Conservation (phyloP, 2,113 vertebrate genomes). For the Mesoclemmys tuberculata region DNA sequence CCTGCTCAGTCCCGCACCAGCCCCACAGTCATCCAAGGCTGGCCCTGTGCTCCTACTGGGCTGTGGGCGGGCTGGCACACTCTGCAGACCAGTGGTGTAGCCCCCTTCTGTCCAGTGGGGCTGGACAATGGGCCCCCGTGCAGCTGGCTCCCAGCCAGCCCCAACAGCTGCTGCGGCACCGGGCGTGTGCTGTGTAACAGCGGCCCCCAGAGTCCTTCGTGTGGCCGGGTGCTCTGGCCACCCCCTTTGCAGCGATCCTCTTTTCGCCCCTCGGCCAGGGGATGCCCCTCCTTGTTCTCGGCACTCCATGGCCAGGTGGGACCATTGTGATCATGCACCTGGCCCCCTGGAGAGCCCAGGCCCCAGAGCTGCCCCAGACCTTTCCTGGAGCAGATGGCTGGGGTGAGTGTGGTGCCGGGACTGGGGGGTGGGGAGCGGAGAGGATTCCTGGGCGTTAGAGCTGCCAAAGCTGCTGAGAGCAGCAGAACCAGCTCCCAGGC, state of each 20-base stretch:
- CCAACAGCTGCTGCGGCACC: no score
- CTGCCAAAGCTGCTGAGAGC: slow-evolving; percentile 70
- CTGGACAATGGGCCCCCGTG: not conserved
- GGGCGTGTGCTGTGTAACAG: not conserved
- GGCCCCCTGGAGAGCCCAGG: not conserved
- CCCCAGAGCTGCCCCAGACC: not conserved
- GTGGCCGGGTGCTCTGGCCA: not conserved
- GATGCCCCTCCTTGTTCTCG: not conserved
- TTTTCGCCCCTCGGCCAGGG: not conserved
- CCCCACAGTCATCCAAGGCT: no score
- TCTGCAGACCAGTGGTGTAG: no score
- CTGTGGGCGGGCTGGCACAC: no score
- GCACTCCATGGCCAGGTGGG: no score
- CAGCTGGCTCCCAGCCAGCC: not conserved
- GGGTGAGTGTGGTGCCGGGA: not conserved
- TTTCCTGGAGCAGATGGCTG: not conserved
- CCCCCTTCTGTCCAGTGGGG: not conserved
- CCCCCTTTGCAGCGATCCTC: not conserved
- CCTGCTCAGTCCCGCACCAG: no score
- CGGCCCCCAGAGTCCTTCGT: not conserved
- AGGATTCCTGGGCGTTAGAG: slow-evolving; percentile 22
- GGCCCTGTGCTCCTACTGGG: no score
- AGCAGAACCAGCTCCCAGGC: slow-evolving; percentile 60
- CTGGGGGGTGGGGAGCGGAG: not conserved
- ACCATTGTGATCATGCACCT: not conserved